Evolutionary conservation across 1,140 invertebrate genomes (phyloP), one percentile per base, ranked within the genome.

Genomic region (Neotoxoptera formosana): DNA sequence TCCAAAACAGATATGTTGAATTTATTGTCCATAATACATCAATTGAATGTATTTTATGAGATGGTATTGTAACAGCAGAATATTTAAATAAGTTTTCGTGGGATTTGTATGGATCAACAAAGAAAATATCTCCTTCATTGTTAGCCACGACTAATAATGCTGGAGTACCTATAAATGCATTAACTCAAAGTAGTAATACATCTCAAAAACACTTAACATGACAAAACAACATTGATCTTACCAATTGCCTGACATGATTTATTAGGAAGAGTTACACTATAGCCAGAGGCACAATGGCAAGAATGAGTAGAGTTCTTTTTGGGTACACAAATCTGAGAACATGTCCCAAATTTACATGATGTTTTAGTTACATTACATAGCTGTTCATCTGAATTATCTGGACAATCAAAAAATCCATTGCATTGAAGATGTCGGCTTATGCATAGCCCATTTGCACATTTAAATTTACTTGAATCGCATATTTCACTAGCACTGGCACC

Each of bases 261-360:
- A 94, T 93, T 47, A 34, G 93, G 60, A 47, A 90, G 86, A 45
- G 23, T 30, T 47, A 89, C 45, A 7, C 53, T 90, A 21, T 94
- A 91, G 41, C 91, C 93, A 90, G 20, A 41, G 1, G 67, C 91
- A 83, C 94, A 94, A 76, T 81, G 92, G 83, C 90, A 91, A 48
- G 51, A 91, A 95, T 94, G 60, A 94, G 94, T 84, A 94, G 94
- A 41, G 90, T 94, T 94, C 93, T 93, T 97, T 94, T 97, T 97
- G 89, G 96, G 96, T 48, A 97, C 95, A 94, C 97, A 98, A 21
- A 97, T 95, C 94, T 98, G 97, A 53, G 97, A 97, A 94, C 97
- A 98, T 56, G 96, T 95, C 41, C 96, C 96, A 95, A 97, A 97
- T 93, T 95, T 95, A 95, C 97, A 97, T 30, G 94, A 88, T 47